Conservation (phyloP, 2,888 invertebrate genomes). For the Pachymerium ferrugineum region DNA sequence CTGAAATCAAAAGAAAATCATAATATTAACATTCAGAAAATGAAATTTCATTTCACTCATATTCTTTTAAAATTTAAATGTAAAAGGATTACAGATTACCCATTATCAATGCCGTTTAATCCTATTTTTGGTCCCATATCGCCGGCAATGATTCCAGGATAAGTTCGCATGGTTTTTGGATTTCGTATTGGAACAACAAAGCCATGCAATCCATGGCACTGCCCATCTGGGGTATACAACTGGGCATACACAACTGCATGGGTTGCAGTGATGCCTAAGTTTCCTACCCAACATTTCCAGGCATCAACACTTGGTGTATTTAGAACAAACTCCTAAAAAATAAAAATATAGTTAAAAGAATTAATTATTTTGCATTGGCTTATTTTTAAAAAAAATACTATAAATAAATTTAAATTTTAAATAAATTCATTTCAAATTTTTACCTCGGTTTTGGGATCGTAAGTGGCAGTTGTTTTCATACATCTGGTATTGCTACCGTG, state of each 20-base stretch:
- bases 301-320: conserved; percentile 72
- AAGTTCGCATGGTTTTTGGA: conserved; percentile 62
- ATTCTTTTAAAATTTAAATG: not conserved
- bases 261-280: conserved; percentile 61
- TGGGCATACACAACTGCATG: conserved; percentile 85
- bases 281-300: conserved; percentile 84
- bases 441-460: conserved; percentile 61
- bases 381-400: not conserved
- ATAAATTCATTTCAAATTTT: not conserved
- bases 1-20: conserved; percentile 46
- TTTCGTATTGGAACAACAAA: conserved; percentile 84
- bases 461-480: conserved; percentile 79
- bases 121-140: conserved; percentile 91
- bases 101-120: conserved; percentile 88
- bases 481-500: conserved; percentile 87
- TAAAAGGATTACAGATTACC: conserved; percentile 53
- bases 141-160: conserved; percentile 75
- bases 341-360: too few relatives aligned
- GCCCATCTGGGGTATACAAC: conserved; percentile 70
- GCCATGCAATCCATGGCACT: conserved; percentile 76
- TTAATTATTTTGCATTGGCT: too few relatives aligned
- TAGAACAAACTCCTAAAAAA: conserved; percentile 59
- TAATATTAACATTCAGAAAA: too few relatives aligned
- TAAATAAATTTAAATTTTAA: not conserved
- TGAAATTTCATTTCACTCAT: not conserved